A percentile compares a stretch with the other conserved stretches of the same genome.
phyloP scores from a whole-genome alignment of 2,113 vertebrate species.

The Astatoreochromis straeleni region DNA sequence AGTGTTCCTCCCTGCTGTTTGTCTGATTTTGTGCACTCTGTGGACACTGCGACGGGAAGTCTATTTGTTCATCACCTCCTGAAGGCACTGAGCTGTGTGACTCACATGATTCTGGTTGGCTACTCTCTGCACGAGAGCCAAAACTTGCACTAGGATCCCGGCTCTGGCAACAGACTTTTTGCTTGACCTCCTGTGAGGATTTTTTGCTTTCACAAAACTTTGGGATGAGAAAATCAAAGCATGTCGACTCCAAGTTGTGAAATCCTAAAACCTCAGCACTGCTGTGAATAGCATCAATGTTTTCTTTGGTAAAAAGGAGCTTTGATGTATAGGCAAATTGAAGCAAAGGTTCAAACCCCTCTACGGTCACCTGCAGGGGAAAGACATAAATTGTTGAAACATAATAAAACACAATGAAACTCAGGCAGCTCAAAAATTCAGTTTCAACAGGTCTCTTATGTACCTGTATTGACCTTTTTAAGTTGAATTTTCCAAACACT shows the following conservation, averaged over 20 bases:
- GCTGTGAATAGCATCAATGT: constrained; percentile 84
- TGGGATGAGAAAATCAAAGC: constrained; percentile 91
- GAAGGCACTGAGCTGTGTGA: constrained; percentile 53
- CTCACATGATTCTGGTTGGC: constrained; percentile 54
- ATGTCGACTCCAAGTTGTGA: constrained; percentile 85
- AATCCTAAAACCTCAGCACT: constrained; percentile 85
- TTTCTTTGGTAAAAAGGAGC: constrained; percentile 89
- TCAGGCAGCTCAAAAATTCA: background rate
- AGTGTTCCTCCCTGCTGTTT: constrained; percentile 73
- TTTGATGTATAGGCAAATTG: constrained; percentile 95
- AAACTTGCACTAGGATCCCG: background rate
- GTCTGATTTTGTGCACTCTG: constrained; percentile 78
- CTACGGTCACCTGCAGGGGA: constrained; percentile 80
- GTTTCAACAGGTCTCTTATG: background rate
- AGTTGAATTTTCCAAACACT: background rate
- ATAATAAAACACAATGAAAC: background rate
- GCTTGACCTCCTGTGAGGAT: constrained; percentile 56
- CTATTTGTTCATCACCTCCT: constrained; percentile 51
- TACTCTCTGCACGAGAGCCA: background rate
- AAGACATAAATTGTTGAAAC: background rate
- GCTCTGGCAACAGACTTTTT: constrained; percentile 51
- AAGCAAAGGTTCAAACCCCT: constrained; percentile 90
- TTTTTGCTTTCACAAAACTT: constrained; percentile 77
- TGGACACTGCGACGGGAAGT: constrained; percentile 71
- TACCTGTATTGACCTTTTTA: background rate